Percentiles rank a stretch among this genome's conserved stretches.
These are phyloP conservation scores for Lota lota DNA, from an alignment of 2,113 vertebrate species.

Conservation along the genomic window DNA sequence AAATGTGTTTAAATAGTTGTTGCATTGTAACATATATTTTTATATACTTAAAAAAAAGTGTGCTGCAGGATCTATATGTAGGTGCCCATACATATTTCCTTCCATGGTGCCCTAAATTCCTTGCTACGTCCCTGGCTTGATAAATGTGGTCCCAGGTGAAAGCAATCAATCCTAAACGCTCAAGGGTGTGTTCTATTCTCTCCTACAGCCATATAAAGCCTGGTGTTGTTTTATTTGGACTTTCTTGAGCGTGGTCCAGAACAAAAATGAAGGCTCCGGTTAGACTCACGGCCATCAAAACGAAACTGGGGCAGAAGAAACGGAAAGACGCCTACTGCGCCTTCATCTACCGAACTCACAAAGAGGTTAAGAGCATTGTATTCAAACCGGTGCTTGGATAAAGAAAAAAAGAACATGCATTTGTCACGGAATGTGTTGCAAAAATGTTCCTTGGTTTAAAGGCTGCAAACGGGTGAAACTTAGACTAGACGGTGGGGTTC, in stretches of 20 bases:
- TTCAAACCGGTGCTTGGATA: background rate
- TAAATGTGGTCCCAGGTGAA: constrained; percentile 28
- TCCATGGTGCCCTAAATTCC: no score
- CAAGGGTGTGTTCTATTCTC: constrained; percentile 54
- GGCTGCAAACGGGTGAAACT: no score
- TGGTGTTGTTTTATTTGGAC: no score
- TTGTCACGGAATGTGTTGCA: no score
- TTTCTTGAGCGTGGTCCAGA: no score
- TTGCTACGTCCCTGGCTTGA: no score
- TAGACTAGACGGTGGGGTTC: background rate
- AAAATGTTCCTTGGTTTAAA: no score
- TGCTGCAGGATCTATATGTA: no score
- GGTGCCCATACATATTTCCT: no score
- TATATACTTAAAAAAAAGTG: no score
- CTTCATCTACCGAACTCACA: constrained; percentile 51
- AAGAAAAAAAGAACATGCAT: background rate
- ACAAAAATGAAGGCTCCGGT: constrained; percentile 53
- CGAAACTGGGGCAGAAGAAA: constrained; percentile 12
- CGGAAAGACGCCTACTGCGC: constrained; percentile 13
- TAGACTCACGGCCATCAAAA: background rate
- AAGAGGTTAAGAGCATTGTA: constrained; percentile 48
- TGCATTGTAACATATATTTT: no score
- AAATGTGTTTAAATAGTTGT: no score
- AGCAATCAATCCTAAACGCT: constrained; percentile 44
- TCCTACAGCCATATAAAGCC: background rate